Conservation (phyloP, 2,113 vertebrate species). For the Calidris pygmaea region DNA sequence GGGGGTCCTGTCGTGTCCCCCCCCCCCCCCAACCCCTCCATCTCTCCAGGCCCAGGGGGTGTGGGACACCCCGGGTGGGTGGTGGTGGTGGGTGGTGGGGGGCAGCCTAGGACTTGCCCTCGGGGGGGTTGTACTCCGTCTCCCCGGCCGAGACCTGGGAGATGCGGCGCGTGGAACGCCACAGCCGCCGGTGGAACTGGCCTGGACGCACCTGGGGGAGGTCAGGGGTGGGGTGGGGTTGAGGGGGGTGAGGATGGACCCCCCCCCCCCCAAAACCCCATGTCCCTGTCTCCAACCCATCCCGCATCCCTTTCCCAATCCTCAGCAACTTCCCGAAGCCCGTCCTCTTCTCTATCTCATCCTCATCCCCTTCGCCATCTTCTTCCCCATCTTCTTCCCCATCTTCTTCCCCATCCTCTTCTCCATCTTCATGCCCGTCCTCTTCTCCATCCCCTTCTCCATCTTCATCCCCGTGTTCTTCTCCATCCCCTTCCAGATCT, state of each 20-base stretch:
- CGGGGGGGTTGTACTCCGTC: slow-evolving; percentile 86
- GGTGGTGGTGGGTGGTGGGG: not conserved
- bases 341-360: too few species aligned
- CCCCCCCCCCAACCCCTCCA: too few species aligned
- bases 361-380: too few species aligned
- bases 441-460: not conserved
- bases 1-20: not conserved
- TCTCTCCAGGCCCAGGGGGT: not conserved
- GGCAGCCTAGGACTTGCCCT: slow-evolving; percentile 41
- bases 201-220: slow-evolving; percentile 83
- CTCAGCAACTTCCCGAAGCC: not conserved
- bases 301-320: too few species aligned
- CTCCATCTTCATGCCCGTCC: not conserved
- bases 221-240: too few species aligned
- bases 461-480: not conserved
- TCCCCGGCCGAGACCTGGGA: slow-evolving; percentile 92
- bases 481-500: not conserved
- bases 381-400: not conserved
- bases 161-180: slow-evolving; percentile 89
- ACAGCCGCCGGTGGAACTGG: slow-evolving; percentile 87
- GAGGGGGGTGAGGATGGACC: not conserved
- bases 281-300: not conserved
- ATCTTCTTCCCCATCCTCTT: too few species aligned
- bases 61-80: too few species aligned
- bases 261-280: too few species aligned